Base-by-base conservation (phyloP, 2,888 invertebrate genomes). In the Pseudococcus longispinus region DNA sequence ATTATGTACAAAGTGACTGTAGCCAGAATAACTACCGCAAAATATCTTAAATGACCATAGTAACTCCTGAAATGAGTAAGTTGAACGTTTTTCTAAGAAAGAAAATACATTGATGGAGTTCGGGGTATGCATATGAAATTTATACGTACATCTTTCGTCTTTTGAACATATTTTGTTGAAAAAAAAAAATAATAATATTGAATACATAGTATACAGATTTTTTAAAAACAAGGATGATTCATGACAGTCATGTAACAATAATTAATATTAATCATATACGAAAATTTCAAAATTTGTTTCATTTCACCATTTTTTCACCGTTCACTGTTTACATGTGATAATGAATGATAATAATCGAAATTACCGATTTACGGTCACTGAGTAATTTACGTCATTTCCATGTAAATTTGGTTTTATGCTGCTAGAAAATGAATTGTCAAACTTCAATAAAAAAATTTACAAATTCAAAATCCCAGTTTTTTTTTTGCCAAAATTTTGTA, bases 11-110 rank as follows among this genome's bases (percentile, higher is more conserved):
- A 51, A 18, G 44, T 20, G 20, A 80, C n/a, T 4, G 86, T 51
- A 26, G 26, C 11, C 6, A 86, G 11, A 20, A 86, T 77, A 77
- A 86, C 20, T 4, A 32, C 84, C 8, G n/a, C n/a, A 65, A 26
- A 55, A 18, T 32, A 42, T 20, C 32, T 42, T 44, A 84, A 80
- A n/a, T 84, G 84, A n/a, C 60, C 32, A 51, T 60, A 60, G 6
- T 37, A 60, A 32, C n/a, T 55, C 60, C 84, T 84, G 29, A 6
- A 55, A 84, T 84, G 32, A 60, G 9, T 26, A 83, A 83, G 60
- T 46, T 9, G 9, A 51, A 46, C 46, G 26, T 26, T 23, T 82
- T n/a, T 23, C 26, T 18, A 83, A 51, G 2, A 20, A 20, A 29
- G 29, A 70, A 29, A 23, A 3, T 6, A 18, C 20, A 6, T 65